Conservation (phyloP, 1,140 invertebrate species). For the Drosophila albomicans region DNA sequence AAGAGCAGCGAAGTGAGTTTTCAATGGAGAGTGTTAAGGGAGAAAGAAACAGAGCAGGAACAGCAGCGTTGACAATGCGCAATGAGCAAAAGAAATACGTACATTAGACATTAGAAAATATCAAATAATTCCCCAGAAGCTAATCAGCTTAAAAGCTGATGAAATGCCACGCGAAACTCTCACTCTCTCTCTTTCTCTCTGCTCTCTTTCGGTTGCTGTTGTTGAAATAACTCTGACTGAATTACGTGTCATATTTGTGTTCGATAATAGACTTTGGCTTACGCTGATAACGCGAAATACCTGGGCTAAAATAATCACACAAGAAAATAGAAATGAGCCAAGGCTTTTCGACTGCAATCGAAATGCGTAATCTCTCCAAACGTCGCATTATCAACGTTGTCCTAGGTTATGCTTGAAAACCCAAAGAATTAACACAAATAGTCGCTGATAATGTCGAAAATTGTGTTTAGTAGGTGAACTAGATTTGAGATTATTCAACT, state of each 20-base stretch:
- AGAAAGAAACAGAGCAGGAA: conserved; percentile 8
- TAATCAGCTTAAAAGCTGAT: conserved; percentile 34
- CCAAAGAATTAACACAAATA: too few species aligned
- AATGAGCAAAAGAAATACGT: background rate
- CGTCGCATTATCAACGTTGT: conserved; percentile 3
- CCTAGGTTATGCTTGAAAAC: conserved; percentile 3
- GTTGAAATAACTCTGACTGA: background rate
- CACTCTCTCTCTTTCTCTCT: background rate
- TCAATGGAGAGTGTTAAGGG: background rate
- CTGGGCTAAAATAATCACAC: background rate
- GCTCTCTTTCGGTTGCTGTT: background rate
- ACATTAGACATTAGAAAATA: conserved; percentile 16
- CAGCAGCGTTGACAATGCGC: background rate
- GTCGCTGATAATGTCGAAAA: background rate
- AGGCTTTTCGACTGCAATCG: background rate
- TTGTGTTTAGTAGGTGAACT: background rate
- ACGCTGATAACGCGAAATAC: background rate
- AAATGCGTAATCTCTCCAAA: background rate
- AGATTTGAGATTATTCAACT: background rate
- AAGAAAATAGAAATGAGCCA: conserved; percentile 8
- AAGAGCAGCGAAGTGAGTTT: background rate
- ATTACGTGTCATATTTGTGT: background rate
- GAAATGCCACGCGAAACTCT: background rate
- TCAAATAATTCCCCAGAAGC: conserved; percentile 24
- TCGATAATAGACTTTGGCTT: background rate